A percentile compares a stretch with the other conserved stretches of the same genome.
Evolutionary conservation across 2,888 invertebrate species (phyloP).

Genomic region (Thera obeliscata): DNA sequence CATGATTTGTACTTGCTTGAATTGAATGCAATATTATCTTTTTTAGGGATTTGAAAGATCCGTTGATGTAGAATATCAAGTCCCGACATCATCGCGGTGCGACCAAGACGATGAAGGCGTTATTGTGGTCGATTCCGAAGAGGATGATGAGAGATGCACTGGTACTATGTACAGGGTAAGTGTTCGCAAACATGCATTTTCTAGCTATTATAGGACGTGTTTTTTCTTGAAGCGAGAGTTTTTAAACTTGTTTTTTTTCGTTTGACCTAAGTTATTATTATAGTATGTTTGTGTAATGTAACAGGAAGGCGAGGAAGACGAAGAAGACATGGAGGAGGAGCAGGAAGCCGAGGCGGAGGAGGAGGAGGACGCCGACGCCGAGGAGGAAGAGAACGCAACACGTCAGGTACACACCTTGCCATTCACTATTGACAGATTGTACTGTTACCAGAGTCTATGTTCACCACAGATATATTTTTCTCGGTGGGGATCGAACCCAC

Average conservation of each 20-base stretch:
- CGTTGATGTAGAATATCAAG: constrained; percentile 91
- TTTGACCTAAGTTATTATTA: background rate
- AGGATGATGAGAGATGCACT: constrained; percentile 87
- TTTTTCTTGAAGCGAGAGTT: no score
- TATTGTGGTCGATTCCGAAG: constrained; percentile 91
- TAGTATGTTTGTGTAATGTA: background rate
- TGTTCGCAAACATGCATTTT: background rate
- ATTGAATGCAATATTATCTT: no score
- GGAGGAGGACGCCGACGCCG: constrained; percentile 71
- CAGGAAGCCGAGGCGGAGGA: constrained; percentile 75
- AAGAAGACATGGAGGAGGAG: constrained; percentile 81
- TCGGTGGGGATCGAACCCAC: no score
- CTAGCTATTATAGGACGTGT: no score
- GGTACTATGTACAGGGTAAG: constrained; percentile 82
- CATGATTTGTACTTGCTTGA: no score
- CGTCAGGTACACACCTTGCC: constrained; percentile 56
- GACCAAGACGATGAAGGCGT: constrained; percentile 93
- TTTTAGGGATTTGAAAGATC: constrained; percentile 85
- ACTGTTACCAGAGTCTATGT: no score
- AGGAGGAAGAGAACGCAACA: constrained; percentile 63
- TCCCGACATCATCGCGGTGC: constrained; percentile 93
- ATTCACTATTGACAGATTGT: no score
- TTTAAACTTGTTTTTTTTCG: no score
- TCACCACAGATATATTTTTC: no score
- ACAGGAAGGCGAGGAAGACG: constrained; percentile 84